Percentiles rank a stretch among this genome's conserved stretches.
phyloP scores from a whole-genome alignment of 1,140 invertebrate species.

The Diuraphis noxia region DNA sequence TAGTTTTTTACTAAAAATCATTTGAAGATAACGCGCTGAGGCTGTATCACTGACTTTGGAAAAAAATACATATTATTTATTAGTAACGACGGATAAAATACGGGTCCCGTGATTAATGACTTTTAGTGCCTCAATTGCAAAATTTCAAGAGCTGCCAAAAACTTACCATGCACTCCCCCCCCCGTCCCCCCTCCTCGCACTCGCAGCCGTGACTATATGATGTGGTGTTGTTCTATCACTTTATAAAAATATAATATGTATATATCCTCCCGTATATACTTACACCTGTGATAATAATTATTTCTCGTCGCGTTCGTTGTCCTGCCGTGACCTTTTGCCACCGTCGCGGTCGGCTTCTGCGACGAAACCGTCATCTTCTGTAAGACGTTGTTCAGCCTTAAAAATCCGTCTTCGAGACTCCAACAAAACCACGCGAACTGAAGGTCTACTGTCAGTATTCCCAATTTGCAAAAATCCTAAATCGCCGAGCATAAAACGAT shows the following conservation, averaged over 20 bases:
- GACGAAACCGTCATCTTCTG: background rate
- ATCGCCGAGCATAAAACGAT: background rate
- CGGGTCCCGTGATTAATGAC: background rate
- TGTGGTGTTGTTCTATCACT: background rate
- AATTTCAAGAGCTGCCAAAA: background rate
- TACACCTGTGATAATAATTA: constrained; percentile 1
- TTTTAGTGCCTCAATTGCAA: background rate
- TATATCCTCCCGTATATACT: background rate
- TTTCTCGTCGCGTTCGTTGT: background rate
- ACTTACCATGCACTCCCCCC: background rate
- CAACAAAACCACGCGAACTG: constrained; percentile 42
- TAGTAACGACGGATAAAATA: background rate
- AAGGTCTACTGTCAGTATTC: constrained; percentile 7
- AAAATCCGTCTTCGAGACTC: background rate
- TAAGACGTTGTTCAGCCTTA: background rate
- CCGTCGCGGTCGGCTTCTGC: background rate
- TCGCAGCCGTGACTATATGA: background rate
- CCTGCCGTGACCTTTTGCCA: background rate
- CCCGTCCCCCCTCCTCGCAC: too few relatives aligned
- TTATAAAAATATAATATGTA: too few relatives aligned
- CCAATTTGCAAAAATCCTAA: constrained; percentile 45
- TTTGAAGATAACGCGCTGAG: too few relatives aligned
- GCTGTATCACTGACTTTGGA: background rate
- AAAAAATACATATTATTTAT: background rate
- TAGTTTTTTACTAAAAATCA: too few relatives aligned